Conservation (phyloP, 1,140 invertebrate species). For the Sycophila sp. region DNA sequence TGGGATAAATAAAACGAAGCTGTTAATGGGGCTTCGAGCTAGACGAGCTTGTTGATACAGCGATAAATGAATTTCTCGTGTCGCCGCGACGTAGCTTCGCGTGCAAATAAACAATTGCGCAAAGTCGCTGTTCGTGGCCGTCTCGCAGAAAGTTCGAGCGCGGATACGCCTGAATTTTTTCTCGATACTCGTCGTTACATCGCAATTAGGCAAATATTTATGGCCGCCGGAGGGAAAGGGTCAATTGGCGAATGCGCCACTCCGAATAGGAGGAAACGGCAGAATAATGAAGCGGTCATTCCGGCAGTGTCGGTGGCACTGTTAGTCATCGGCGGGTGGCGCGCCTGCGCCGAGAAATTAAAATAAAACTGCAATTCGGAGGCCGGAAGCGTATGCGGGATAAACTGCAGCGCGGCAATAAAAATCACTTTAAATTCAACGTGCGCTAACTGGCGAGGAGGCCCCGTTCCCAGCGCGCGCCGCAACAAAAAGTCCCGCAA, state of each 20-base stretch:
- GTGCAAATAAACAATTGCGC: too few relatives aligned
- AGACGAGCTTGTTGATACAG: too few relatives aligned
- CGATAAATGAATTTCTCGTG: too few relatives aligned
- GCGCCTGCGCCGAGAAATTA: not conserved
- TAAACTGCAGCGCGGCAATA: not conserved
- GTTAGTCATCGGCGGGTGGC: not conserved
- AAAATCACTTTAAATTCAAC: constrained; percentile 20
- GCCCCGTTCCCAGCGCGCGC: too few relatives aligned
- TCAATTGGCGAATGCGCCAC: not conserved
- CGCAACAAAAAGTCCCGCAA: not conserved
- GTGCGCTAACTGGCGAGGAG: not conserved
- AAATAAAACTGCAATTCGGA: constrained; percentile 6
- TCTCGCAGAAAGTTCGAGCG: too few relatives aligned
- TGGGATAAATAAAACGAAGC: too few relatives aligned
- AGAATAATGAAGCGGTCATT: not conserved
- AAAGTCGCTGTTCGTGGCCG: too few relatives aligned
- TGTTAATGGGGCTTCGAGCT: too few relatives aligned
- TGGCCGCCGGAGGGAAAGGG: not conserved
- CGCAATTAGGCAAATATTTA: too few relatives aligned
- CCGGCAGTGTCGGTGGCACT: not conserved
- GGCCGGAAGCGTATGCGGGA: not conserved
- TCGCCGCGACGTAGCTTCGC: too few relatives aligned
- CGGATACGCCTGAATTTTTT: too few relatives aligned
- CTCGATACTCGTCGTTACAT: too few relatives aligned
- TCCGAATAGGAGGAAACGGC: not conserved